phyloP scores from a whole-genome alignment of 1,140 invertebrate species.

The Neodiprion virginianus region DNA sequence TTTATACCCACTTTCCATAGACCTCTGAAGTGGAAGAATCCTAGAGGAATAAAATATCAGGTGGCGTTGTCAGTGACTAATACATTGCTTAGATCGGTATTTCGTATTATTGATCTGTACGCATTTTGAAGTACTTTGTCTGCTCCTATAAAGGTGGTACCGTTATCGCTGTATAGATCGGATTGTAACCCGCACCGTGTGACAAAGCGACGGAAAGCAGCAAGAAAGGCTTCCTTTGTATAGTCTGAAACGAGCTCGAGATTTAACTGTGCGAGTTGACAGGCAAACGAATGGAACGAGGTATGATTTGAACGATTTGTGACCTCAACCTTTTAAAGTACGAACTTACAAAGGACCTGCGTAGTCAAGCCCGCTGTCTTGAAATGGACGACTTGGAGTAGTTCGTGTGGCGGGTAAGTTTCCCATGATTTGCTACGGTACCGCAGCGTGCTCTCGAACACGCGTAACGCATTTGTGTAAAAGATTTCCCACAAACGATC shows the following conservation, averaged over 20 bases:
- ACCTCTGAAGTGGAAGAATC: not conserved
- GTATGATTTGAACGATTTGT: constrained; percentile 31
- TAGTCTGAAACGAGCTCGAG: constrained; percentile 29
- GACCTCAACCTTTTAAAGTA: constrained; percentile 19
- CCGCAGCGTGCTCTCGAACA: constrained; percentile 33
- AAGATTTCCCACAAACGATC: constrained; percentile 24
- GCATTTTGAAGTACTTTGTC: constrained; percentile 20
- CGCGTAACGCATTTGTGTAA: constrained; percentile 29
- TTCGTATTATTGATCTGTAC: not conserved
- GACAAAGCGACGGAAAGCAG: constrained; percentile 38
- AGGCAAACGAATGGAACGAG: constrained; percentile 36
- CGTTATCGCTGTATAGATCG: constrained; percentile 26
- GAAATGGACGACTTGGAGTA: constrained; percentile 33
- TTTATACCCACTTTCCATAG: constrained; percentile 14
- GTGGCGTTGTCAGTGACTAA: not conserved
- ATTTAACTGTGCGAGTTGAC: constrained; percentile 29
- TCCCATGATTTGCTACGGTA: constrained; percentile 43
- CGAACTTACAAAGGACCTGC: constrained; percentile 38
- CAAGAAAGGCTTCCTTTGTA: constrained; percentile 39
- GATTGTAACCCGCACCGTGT: constrained; percentile 21
- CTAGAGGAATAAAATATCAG: not conserved
- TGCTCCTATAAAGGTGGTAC: constrained; percentile 28
- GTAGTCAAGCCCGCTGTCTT: constrained; percentile 40
- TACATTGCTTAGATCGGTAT: not conserved
- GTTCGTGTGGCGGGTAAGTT: constrained; percentile 42